These are phyloP conservation scores for Drosophila diplacantha DNA, from an alignment of 2,888 invertebrate genomes.

Conservation along the genomic window DNA sequence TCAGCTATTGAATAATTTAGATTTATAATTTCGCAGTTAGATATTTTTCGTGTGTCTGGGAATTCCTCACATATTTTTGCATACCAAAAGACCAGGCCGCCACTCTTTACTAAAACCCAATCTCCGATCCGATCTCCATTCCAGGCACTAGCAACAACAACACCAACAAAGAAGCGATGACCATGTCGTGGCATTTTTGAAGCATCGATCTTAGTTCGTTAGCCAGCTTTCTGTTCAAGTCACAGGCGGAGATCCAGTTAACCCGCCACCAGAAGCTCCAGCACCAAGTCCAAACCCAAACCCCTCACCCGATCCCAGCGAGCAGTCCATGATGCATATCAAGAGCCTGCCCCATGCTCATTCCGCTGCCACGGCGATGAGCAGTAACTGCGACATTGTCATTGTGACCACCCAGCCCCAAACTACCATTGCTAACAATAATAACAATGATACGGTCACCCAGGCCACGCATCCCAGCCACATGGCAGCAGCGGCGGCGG, in stretches of 20 bases:
- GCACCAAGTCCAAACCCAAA: slow-evolving; percentile 4
- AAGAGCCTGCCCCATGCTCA: slow-evolving; percentile 75
- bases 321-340: slow-evolving; percentile 71
- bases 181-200: slow-evolving; percentile 44
- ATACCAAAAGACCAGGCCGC: slow-evolving; percentile 59
- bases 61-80: slow-evolving; percentile 70
- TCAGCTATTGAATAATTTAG: slow-evolving; percentile 52
- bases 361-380: slow-evolving; percentile 75
- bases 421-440: slow-evolving; percentile 67
- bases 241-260: slow-evolving; percentile 5
- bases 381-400: slow-evolving; percentile 77
- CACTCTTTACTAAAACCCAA: slow-evolving; percentile 37
- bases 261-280: slow-evolving; percentile 6
- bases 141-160: slow-evolving; percentile 35
- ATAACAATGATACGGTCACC: slow-evolving; percentile 70
- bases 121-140: slow-evolving; percentile 31
- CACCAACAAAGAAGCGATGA: slow-evolving; percentile 29
- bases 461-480: slow-evolving; percentile 61
- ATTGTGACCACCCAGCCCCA: slow-evolving; percentile 76
- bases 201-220: slow-evolving; percentile 44
- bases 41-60: slow-evolving; percentile 43
- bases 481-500: slow-evolving; percentile 52
- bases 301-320: slow-evolving; percentile 19
- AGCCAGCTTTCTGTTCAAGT: slow-evolving; percentile 41
- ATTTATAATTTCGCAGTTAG: slow-evolving; percentile 49